phyloP scores from a whole-genome alignment of 2,888 invertebrate species.

The Graphium colonna region DNA sequence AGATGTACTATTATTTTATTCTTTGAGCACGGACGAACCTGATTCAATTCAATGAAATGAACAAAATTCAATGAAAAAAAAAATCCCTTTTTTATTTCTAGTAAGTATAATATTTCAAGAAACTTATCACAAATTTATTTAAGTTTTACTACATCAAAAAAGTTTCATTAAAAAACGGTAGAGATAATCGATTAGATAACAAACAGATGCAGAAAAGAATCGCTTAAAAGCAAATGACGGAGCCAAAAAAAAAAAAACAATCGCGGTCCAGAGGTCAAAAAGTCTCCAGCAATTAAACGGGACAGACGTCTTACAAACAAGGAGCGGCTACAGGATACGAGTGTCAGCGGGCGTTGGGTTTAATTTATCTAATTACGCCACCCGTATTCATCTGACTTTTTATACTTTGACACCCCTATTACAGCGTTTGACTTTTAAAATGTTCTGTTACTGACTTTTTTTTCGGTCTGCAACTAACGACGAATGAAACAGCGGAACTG shows the following conservation, averaged over 20 bases:
- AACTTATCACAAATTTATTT: no score
- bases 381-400: slow-evolving; percentile 25
- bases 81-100: no score
- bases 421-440: slow-evolving; percentile 6
- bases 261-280: slow-evolving; percentile 30
- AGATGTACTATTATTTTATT: no score
- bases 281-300: slow-evolving; percentile 40
- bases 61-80: no score
- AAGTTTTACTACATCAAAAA: no score
- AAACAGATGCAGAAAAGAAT: no score
- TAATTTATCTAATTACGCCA: slow-evolving; percentile 61
- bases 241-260: slow-evolving; percentile 28
- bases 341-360: slow-evolving; percentile 41
- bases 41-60: no score
- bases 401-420: slow-evolving; percentile 1
- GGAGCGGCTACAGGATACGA: slow-evolving; percentile 43
- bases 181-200: no score
- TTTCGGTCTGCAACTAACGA: background rate
- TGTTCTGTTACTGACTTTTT: slow-evolving; percentile 5
- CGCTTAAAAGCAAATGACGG: slow-evolving; percentile 34
- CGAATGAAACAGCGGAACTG: slow-evolving; percentile 2
- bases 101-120: no score
- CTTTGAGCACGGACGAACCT: no score
- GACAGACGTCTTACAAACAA: slow-evolving; percentile 48
- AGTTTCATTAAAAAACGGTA: no score